Evolutionary conservation across 1,140 invertebrate species (phyloP), one percentile per base, ranked within the genome.

Genomic region (Zaprionus taronus): DNA sequence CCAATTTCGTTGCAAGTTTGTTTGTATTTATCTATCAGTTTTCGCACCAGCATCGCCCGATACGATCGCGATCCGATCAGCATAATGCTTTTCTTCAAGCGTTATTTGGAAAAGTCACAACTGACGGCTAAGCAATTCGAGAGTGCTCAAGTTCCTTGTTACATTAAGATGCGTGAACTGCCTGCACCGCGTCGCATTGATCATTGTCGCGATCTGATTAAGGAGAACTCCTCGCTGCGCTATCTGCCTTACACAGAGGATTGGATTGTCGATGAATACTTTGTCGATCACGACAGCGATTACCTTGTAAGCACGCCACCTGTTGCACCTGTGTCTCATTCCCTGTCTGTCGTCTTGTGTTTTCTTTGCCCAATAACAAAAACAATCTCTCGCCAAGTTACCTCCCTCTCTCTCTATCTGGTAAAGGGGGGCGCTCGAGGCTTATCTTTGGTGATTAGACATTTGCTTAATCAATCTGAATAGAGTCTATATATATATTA

Each of bases 201-300:
- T 68, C 70, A 76, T 36, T 80, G 72, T 47, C 71, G 77, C 56
- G 91, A 92, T 79, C 76, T 92, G 2, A 56, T 92, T 34, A 51
- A 73, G 53, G 49, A 81, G 31, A 81, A 80, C 60, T 85, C 86
- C n/a, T 70, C 84, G 17, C 51, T 92, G 56, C 60, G 75, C 2
- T 91, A 74, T 58, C 67, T 69, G 65, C 79, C 56, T 11, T 92
- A 92, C 68, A 80, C 74, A 12, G 91, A 85, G 58, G 87, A 92
- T 57, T 92, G 91, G 91, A 86, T 92, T 67, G 84, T 83, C 22
- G 74, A 90, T 51, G 91, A 92, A 72, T 92, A 92, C 71, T 92
- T 92, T 77, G 71, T 79, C 6, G 82, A 91, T 81, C 91, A 91
- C 73, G 87, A 91, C 47, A 90, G 80, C 65, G 91, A 89, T 66